A percentile compares a stretch with the other conserved stretches of the same genome.
Evolutionary conservation across 53 echinoderm and acorn worm genomes (phyloP).

Genomic region (Hippasteria phrygiana): DNA sequence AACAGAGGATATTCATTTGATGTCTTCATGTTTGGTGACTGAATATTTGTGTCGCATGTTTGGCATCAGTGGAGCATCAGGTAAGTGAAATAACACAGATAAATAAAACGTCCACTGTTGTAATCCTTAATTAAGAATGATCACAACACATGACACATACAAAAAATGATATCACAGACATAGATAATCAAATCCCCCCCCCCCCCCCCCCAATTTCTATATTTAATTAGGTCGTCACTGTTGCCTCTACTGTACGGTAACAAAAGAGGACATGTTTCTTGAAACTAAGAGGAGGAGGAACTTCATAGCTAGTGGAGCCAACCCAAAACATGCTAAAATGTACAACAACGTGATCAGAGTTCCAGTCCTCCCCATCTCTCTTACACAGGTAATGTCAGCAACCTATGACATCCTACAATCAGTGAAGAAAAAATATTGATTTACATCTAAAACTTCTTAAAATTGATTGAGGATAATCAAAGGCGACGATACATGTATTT

Average conservation of each 20-base stretch:
- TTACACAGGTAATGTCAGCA: not conserved
- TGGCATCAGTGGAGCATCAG: constrained; percentile 3
- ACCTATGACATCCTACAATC: not conserved
- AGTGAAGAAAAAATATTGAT: not conserved
- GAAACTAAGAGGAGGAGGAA: constrained; percentile 11
- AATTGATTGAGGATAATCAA: not conserved
- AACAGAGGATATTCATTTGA: not conserved
- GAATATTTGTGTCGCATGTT: not conserved
- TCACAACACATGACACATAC: too few species aligned
- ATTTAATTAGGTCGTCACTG: not conserved
- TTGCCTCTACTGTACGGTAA: not conserved
- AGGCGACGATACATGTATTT: not conserved
- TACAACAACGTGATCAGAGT: constrained; percentile 48
- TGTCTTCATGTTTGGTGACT: not conserved
- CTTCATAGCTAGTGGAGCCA: constrained; percentile 4
- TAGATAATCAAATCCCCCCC: not conserved
- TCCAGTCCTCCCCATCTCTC: constrained; percentile 19
- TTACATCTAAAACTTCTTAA: not conserved
- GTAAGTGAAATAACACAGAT: not conserved
- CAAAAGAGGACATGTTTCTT: not conserved
- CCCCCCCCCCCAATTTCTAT: not conserved
- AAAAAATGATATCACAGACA: too few species aligned
- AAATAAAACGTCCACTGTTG: too few species aligned
- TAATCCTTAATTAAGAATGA: too few species aligned
- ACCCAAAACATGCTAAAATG: constrained; percentile 16